Base-by-base conservation (phyloP, 2,888 invertebrate species). In the Meghimatium bilineatum region DNA sequence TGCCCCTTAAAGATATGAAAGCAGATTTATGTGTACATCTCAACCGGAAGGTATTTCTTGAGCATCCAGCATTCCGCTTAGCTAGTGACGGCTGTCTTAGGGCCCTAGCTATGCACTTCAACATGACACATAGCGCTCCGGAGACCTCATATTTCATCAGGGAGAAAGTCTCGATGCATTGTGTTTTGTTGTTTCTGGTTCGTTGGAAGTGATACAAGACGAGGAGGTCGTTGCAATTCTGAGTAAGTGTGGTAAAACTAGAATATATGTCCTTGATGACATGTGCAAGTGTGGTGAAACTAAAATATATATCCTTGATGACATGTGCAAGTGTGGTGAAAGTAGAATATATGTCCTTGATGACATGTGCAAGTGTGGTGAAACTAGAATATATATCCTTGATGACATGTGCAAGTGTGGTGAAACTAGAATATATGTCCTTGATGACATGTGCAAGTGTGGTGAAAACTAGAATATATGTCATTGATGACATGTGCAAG, bases 1-100 rank as follows among this genome's bases (percentile, higher is more conserved):
- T 99, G 95, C 99, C 99, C 79, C n/a, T n/a, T n/a, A 99, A 99
- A 95, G 99, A 99, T 95, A 99, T 99, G 99, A 99, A 99, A 94
- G 99, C 99, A 82, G 99, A 99, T 95, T 98, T 99, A 94, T 99
- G 99, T 95, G 99, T 99, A 91, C 99, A 99, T 95, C 95, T 99
- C 90, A 99, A 99, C 95, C 96, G 99, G 89, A 99, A 99, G 95
- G 99, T 99, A 93, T 95, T 95, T 89, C 92, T 94, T 86, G 94
- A 95, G 87, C 95, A 95, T 87, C 93, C 94, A 14, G 95, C 94
- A 78, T 95, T 94, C 88, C 95, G 98, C 85, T 95, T 99, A 92
- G 99, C 99, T 87, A 98, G 98, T 87, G 99, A 99, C 94, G 99
- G 99, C 87, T 99, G 99, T 94, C 90, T 95, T 20, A 88, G 95